These are phyloP conservation scores for Tribolium castaneum DNA, from an alignment of 1,140 invertebrate species.

Conservation along the genomic window DNA sequence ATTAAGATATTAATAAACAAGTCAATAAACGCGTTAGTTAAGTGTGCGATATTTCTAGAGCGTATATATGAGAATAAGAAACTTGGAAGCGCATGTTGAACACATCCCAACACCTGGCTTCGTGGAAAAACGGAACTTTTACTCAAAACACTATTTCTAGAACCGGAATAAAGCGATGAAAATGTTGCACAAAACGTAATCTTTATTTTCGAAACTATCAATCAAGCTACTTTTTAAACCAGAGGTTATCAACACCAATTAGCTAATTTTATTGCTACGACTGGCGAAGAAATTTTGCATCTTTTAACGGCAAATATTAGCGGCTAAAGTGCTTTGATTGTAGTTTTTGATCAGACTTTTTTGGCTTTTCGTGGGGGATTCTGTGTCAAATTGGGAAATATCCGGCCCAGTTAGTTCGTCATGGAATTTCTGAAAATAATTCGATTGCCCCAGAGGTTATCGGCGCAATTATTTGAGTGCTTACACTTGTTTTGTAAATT, in stretches of 20 bases:
- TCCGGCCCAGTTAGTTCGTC: no score
- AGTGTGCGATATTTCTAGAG: slow-evolving; percentile 38
- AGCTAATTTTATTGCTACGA: neutral
- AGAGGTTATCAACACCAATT: slow-evolving; percentile 18
- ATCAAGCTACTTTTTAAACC: neutral
- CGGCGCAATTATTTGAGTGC: neutral
- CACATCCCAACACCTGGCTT: neutral
- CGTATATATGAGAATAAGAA: neutral
- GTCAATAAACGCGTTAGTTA: slow-evolving; percentile 55
- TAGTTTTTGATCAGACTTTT: no score
- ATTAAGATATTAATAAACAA: slow-evolving; percentile 55
- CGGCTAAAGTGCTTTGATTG: no score
- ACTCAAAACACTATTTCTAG: neutral
- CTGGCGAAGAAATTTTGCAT: neutral
- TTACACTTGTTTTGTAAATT: neutral
- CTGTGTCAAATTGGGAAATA: no score
- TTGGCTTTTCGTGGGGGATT: no score
- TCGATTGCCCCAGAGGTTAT: neutral
- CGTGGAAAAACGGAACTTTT: neutral
- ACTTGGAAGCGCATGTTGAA: neutral
- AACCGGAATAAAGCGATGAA: neutral
- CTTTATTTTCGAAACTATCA: neutral
- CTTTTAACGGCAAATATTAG: neutral
- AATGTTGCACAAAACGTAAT: neutral
- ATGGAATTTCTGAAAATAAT: neutral